Conservation (phyloP, 2,888 invertebrate species). For the Nemurella pictetii region DNA sequence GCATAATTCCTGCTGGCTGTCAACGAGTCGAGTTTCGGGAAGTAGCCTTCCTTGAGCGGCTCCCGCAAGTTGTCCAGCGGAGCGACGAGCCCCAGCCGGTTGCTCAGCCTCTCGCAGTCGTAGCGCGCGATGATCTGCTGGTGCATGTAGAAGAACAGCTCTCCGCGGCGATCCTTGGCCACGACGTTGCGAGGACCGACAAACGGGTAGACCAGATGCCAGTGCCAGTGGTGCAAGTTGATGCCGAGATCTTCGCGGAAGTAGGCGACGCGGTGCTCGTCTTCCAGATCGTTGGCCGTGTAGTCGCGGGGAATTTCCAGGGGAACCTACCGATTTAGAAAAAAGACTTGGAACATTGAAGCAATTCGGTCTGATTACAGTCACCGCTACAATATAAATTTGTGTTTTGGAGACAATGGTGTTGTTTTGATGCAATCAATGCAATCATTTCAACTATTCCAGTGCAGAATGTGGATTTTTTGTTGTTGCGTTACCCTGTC, state of each 20-base stretch:
- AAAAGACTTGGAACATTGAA: too few relatives aligned
- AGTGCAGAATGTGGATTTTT: too few relatives aligned
- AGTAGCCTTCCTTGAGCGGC: slow-evolving; percentile 49
- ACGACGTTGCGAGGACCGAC: slow-evolving; percentile 67
- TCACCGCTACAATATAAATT: too few relatives aligned
- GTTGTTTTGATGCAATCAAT: too few relatives aligned
- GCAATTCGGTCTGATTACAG: too few relatives aligned
- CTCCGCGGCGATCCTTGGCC: slow-evolving; percentile 74
- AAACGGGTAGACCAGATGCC: slow-evolving; percentile 83
- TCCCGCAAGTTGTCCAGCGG: slow-evolving; percentile 46
- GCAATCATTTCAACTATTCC: too few relatives aligned
- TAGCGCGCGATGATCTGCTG: slow-evolving; percentile 68
- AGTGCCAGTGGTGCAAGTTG: slow-evolving; percentile 90
- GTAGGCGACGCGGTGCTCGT: slow-evolving; percentile 79
- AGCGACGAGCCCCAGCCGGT: slow-evolving; percentile 45
- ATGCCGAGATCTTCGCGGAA: slow-evolving; percentile 84
- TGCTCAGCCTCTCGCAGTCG: slow-evolving; percentile 49
- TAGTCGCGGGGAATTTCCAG: slow-evolving; percentile 73
- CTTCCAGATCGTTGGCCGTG: slow-evolving; percentile 73
- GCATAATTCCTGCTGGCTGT: slow-evolving; percentile 51
- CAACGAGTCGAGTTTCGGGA: slow-evolving; percentile 48
- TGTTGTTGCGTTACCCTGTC: slow-evolving; percentile 64
- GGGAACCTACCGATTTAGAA: too few relatives aligned
- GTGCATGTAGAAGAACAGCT: slow-evolving; percentile 81
- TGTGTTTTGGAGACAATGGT: too few relatives aligned